Conservation (phyloP, 2,888 invertebrate species). For the Hydrotaea diabolus region DNA sequence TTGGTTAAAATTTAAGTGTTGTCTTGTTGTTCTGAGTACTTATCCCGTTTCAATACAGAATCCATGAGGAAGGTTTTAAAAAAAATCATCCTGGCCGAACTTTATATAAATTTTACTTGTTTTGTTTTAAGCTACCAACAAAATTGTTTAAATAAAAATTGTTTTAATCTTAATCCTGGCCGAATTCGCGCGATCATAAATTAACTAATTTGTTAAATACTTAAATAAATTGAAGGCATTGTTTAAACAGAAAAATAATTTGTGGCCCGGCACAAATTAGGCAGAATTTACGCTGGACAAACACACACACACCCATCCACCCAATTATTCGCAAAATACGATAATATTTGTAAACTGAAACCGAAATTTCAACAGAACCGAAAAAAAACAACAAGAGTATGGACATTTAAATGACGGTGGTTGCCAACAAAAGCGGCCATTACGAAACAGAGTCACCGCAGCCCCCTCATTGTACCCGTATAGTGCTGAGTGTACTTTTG, state of each 20-base stretch:
- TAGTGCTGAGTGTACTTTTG: no score
- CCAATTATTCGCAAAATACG: no score
- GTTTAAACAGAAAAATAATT: constrained; percentile 24
- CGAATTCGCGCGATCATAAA: neutral
- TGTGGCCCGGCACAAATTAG: constrained; percentile 18
- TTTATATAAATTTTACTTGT: no score
- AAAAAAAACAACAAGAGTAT: constrained; percentile 16
- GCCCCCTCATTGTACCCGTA: no score
- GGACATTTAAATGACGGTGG: constrained; percentile 2
- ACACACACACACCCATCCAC: constrained; percentile 6
- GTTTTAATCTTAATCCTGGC: neutral
- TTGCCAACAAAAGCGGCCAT: neutral
- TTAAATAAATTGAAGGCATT: constrained; percentile 13
- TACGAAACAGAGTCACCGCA: no score
- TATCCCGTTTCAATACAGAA: no score
- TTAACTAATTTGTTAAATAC: constrained; percentile 5
- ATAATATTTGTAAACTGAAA: constrained; percentile 16
- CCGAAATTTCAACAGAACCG: neutral
- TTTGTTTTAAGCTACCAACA: no score
- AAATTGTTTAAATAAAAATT: no score
- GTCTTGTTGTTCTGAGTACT: no score
- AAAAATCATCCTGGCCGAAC: no score
- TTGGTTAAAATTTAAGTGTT: no score
- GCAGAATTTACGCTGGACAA: neutral
- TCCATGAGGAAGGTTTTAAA: no score